A percentile compares a stretch with the other conserved stretches of the same genome.
phyloP scores from a whole-genome alignment of 2,797 vertebrate species.

The Syncerus caffer region DNA sequence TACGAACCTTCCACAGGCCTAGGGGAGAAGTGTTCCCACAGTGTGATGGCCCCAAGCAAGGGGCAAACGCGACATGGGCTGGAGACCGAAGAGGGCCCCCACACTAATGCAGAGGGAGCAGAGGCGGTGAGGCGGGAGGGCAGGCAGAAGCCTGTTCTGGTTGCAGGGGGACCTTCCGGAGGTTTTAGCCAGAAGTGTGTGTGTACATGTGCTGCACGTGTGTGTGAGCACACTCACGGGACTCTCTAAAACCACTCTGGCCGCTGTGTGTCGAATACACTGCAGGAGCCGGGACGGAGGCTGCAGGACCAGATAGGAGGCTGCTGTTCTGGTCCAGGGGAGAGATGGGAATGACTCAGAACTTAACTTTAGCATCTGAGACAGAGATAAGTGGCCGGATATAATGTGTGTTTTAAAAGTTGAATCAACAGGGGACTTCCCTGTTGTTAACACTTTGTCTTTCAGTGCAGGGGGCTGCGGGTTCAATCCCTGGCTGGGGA shows the following conservation, averaged over 20 bases:
- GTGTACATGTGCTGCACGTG: accelerated
- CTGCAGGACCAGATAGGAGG: too few relatives aligned
- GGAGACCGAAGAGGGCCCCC: background rate
- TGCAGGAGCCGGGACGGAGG: accelerated
- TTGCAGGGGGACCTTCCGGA: background rate
- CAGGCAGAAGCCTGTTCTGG: background rate
- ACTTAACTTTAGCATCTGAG: background rate
- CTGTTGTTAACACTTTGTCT: background rate
- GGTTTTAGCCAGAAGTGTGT: background rate
- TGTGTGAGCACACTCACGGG: accelerated
- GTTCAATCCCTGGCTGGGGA: background rate
- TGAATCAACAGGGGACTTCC: background rate
- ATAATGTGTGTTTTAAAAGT: background rate
- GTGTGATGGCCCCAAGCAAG: background rate
- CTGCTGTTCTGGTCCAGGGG: too few relatives aligned
- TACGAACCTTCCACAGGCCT: background rate
- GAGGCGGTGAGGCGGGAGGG: background rate
- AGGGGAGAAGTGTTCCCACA: background rate
- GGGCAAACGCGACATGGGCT: background rate
- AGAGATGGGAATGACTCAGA: background rate
- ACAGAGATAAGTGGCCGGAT: background rate
- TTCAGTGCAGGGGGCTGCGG: background rate
- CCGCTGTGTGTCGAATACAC: background rate
- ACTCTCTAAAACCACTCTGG: background rate
- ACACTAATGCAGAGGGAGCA: accelerated